Evolutionary conservation across 2,888 invertebrate species (phyloP).

Genomic region (Anorthoa munda): DNA sequence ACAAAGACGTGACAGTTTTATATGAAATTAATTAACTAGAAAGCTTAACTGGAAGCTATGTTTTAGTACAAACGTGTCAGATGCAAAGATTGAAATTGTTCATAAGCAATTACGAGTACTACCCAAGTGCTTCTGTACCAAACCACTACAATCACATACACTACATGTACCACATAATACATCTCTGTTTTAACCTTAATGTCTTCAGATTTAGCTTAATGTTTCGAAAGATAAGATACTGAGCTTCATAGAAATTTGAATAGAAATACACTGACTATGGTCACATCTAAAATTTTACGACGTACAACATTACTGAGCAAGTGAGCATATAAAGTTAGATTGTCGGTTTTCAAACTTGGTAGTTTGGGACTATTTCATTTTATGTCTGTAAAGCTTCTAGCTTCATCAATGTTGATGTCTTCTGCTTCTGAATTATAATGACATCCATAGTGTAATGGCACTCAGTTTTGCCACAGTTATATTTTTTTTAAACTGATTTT

Average conservation of each 20-base stretch:
- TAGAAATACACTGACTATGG: slow-evolving; percentile 18
- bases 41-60: background rate
- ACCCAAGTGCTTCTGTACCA: slow-evolving; percentile 19
- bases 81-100: slow-evolving; percentile 26
- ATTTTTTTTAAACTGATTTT: background rate
- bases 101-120: slow-evolving; percentile 35
- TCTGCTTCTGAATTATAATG: background rate
- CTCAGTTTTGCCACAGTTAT: background rate
- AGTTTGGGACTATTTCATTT: slow-evolving; percentile 9
- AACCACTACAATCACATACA: slow-evolving; percentile 13
- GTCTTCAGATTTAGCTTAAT: slow-evolving; percentile 41
- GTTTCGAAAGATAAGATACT: slow-evolving; percentile 42
- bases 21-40: background rate
- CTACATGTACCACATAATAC: too few relatives aligned
- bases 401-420: background rate
- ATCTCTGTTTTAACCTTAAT: slow-evolving; percentile 15
- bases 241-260: slow-evolving; percentile 36
- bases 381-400: background rate
- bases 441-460: background rate
- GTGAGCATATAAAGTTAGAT: slow-evolving; percentile 14
- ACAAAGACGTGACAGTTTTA: background rate
- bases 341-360: slow-evolving; percentile 20
- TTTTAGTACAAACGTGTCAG: slow-evolving; percentile 9
- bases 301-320: slow-evolving; percentile 4
- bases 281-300: slow-evolving; percentile 40